phyloP scores from a whole-genome alignment of 2,888 invertebrate species.

The Icerya purchasi region DNA sequence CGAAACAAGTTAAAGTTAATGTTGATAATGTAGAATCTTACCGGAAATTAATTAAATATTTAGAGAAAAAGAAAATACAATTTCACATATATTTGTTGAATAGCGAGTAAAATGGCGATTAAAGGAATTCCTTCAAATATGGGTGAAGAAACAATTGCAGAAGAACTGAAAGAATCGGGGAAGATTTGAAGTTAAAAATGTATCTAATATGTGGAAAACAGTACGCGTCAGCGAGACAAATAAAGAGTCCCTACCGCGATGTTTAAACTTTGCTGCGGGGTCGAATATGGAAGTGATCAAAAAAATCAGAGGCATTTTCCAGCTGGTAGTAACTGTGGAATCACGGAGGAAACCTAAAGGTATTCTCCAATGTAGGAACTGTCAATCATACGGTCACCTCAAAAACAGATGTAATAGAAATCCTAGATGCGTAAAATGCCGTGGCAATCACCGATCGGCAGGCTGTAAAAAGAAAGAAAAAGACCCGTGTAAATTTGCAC shows the following conservation, averaged over 20 bases:
- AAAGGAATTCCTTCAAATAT: neutral
- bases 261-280: neutral
- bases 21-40: too few relatives aligned
- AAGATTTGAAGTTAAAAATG: neutral
- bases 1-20: neutral
- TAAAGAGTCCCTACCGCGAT: neutral
- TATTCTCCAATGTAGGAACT: neutral
- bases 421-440: neutral
- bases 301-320: neutral
- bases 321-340: neutral
- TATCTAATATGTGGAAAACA: neutral
- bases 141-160: neutral
- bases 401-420: neutral
- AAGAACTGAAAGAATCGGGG: neutral
- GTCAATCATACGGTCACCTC: neutral
- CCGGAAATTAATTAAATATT: neutral
- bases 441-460: neutral
- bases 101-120: neutral
- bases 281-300: neutral
- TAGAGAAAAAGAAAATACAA: neutral
- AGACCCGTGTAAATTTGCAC: too few relatives aligned
- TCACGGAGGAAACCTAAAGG: neutral
- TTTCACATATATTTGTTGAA: neutral
- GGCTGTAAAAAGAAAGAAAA: neutral
- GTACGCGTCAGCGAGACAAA: neutral